Base-by-base conservation (phyloP, 2,888 invertebrate species). In the Glaucopsyche alexis region DNA sequence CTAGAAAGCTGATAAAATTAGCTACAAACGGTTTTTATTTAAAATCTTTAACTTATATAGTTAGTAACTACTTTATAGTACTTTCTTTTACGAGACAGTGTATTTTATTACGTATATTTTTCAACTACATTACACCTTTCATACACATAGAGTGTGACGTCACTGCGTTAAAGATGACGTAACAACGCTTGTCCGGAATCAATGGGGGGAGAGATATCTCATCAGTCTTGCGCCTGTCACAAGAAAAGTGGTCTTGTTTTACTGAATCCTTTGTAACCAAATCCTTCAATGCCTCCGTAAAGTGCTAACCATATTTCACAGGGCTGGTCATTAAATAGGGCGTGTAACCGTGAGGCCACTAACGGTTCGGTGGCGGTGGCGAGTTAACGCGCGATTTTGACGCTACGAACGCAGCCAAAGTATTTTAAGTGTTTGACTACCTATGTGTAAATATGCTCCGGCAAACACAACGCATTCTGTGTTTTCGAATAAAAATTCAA, bases 231-330 rank as follows among this genome's bases (percentile, higher is more conserved):
- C 72, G 75, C 65, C 72, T 76, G 75, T 75, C 73, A 73, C 71
- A 47, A 71, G 74, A 64, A 74, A 78, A 79, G 77, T 76, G 78
- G 75, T 76, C 76, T 76, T 77, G 77, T 77, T 73, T 74, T 75
- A 77, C 74, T 71, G 75, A 75, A 77, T 77, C 77, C 77, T 76
- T 79, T 77, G 77, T 75, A 72, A 74, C 72, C 73, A 73, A 74
- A 79, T 79, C 76, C 78, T 75, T 79, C 80, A 79, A 79, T 78
- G 78, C 78, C 78, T 74, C 74, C 71, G 76, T 76, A 79, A 78
- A 79, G 77, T 79, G 78, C 76, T 75, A 74, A 74, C 77, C 74
- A 80, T 81, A 79, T 78, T 79, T 81, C 78, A 79, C 79, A 72
- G 74, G 75, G 73, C 77, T 76, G 76, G 78, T 80, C 80, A 80